phyloP scores from a whole-genome alignment of 2,797 vertebrate genomes.

The Crenichthys baileyi region DNA sequence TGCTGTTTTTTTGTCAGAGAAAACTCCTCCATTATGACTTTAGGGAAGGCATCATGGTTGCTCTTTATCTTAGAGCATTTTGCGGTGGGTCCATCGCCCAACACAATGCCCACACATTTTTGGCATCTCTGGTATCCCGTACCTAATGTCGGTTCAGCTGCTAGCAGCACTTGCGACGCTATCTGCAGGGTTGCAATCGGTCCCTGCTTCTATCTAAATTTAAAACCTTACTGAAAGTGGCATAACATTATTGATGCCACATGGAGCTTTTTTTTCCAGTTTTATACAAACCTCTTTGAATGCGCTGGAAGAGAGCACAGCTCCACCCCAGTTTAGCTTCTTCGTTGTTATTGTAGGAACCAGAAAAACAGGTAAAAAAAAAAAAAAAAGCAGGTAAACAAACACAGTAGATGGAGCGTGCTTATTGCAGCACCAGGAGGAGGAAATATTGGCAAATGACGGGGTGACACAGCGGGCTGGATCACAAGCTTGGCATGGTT shows the following conservation, averaged over 20 bases:
- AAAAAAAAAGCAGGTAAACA: not conserved
- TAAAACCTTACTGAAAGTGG: not conserved
- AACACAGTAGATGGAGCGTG: not conserved
- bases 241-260: not conserved
- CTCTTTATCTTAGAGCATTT: too few species aligned
- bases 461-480: not conserved
- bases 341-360: not conserved
- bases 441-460: not conserved
- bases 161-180: not conserved
- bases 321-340: not conserved
- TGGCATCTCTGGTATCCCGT: too few species aligned
- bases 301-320: not conserved
- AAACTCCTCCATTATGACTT: too few species aligned
- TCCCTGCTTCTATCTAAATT: not conserved
- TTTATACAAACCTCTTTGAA: not conserved
- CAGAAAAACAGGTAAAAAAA: not conserved
- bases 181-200: not conserved
- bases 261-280: not conserved
- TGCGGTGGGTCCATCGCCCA: too few species aligned
- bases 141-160: too few species aligned
- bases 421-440: not conserved
- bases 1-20: too few species aligned
- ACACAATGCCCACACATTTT: too few species aligned
- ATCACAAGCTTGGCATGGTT: not conserved
- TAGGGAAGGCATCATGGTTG: too few species aligned